Conservation (phyloP, 2,113 vertebrate genomes). For the Pterocles orientalis region DNA sequence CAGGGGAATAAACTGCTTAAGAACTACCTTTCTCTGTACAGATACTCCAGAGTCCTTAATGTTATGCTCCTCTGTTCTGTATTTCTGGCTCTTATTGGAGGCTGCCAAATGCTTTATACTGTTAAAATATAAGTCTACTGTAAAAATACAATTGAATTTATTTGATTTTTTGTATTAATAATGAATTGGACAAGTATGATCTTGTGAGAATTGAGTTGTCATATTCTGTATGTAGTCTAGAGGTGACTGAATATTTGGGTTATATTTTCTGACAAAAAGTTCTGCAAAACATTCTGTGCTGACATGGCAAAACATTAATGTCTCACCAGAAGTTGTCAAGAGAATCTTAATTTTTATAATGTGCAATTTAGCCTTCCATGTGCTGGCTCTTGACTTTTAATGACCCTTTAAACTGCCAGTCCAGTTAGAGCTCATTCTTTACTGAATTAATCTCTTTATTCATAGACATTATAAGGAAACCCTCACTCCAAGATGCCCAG, state of each 20-base stretch:
- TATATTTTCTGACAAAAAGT: background rate
- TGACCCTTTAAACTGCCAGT: background rate
- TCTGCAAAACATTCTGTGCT: background rate
- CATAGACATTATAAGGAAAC: background rate
- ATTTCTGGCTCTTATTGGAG: background rate
- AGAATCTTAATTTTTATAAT: background rate
- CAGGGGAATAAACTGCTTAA: background rate
- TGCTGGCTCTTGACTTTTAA: background rate
- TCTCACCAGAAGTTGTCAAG: background rate
- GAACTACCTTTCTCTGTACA: fast-evolving
- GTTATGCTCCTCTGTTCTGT: background rate
- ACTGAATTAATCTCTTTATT: background rate
- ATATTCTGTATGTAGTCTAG: background rate
- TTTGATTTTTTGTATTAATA: background rate
- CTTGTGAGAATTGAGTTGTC: background rate
- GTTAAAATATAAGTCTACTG: background rate
- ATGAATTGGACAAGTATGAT: background rate
- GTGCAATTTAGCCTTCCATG: background rate
- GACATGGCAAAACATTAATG: background rate
- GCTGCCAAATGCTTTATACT: background rate
- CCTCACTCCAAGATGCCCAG: background rate
- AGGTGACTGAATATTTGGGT: background rate
- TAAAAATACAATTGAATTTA: background rate
- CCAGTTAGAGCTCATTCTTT: background rate
- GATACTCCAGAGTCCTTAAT: background rate